Base-by-base conservation (phyloP, 2,797 vertebrate genomes). In the Sitta carolinensis region DNA sequence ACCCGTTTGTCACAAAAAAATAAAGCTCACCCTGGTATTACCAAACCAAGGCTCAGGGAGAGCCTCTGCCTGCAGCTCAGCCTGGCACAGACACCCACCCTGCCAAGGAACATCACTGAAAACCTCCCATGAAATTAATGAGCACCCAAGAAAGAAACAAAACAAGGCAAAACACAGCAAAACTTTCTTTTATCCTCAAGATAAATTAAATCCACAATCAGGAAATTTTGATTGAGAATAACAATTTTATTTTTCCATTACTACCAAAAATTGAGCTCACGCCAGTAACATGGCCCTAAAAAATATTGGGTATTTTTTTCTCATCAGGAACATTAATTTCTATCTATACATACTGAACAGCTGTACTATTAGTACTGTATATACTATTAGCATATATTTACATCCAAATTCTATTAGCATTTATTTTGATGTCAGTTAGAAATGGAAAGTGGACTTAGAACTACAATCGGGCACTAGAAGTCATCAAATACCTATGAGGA, bases 61-160 rank as follows among this genome's bases (percentile, higher is more conserved):
- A 89, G 63, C 48, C 59, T n/a, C 59, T 18, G n/a, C 54, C 61
- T 36, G 20, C 0, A 18, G 75, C 36, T 82, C 52, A 61, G 13
- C 23, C 61, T 11, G 3, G 16, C 42, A 62, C 0, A 0, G 83
- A 62, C 42, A 79, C 21, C 13, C 3, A 2, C 10, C 10, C 30
- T 61, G 34, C 50, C 68, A 61, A 58, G 32, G 14, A 79, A 11
- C 2, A 2, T 14, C 81, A 75, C 48, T 59, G 51, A 59, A 89
- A 89, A 42, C 36, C 79, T 78, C 61, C n/a, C 42, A 34, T 43
- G 36, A 32, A 59, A 64, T 11, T 36, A 54, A 42, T 15, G 22
- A 66, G 61, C 64, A 80, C 10, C 10, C 64, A 62, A 74, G 54
- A 38, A 72, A 19, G n/a, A 91, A 70, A 64, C 9, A 83, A 89